phyloP scores from a whole-genome alignment of 1,140 invertebrate genomes.

The Temnothorax nylanderi region DNA sequence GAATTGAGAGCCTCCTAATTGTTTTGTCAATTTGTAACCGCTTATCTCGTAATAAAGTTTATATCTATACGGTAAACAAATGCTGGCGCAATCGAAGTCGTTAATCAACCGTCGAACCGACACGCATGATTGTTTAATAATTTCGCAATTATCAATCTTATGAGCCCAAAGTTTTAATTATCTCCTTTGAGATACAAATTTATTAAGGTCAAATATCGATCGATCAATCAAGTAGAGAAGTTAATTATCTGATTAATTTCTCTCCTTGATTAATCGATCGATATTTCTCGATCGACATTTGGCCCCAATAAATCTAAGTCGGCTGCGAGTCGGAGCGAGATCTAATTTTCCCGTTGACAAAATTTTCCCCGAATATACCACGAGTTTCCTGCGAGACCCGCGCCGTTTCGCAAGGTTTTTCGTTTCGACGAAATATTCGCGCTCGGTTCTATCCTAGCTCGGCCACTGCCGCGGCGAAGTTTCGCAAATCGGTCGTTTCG shows the following conservation, averaged over 20 bases:
- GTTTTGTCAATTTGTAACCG: constrained; percentile 10
- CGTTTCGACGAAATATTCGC: constrained; percentile 20
- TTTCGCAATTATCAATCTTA: background rate
- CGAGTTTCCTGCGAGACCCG: background rate
- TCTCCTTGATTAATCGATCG: background rate
- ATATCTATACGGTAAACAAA: background rate
- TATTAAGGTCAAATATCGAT: no score
- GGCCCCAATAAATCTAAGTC: background rate
- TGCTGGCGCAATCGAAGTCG: background rate
- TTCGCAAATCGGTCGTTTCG: constrained; percentile 69
- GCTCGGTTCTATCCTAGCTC: constrained; percentile 28
- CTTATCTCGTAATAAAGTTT: background rate
- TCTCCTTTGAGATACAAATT: background rate
- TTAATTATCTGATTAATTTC: background rate
- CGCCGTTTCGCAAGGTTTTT: constrained; percentile 10
- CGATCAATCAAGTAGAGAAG: no score
- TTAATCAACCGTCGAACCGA: background rate
- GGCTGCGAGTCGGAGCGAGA: background rate
- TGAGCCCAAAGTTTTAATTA: background rate
- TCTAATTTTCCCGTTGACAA: background rate
- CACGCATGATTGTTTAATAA: background rate
- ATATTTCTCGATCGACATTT: background rate
- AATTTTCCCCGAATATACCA: background rate
- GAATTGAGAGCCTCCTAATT: background rate
- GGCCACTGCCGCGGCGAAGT: constrained; percentile 19